Evolutionary conservation across 2,888 invertebrate species (phyloP).

Genomic region (Notodonta dromedarius): DNA sequence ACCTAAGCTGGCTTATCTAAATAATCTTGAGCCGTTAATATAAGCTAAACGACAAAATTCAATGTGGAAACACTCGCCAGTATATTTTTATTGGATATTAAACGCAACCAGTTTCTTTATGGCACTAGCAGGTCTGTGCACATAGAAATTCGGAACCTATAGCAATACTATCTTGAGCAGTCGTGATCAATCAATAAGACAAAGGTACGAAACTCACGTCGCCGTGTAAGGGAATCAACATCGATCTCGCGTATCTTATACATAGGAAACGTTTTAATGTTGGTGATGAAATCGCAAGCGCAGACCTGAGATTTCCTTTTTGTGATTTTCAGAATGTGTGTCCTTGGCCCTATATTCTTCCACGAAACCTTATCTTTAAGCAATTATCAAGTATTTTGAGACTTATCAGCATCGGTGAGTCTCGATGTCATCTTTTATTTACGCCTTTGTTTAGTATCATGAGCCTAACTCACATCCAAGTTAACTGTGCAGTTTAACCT

Average conservation of each 20-base stretch:
- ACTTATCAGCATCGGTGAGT: no score
- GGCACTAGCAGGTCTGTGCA: no score
- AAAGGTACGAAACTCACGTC: slow-evolving; percentile 2
- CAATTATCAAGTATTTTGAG: no score
- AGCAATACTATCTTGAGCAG: background rate
- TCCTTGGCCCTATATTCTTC: no score
- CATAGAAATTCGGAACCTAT: no score
- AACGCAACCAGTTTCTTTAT: background rate
- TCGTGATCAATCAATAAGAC: slow-evolving; percentile 1
- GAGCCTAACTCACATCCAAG: no score
- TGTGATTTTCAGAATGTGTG: no score
- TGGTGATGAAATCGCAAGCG: slow-evolving; percentile 1
- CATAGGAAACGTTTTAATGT: slow-evolving; percentile 1
- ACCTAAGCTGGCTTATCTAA: background rate
- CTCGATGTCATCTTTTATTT: no score
- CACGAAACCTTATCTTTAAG: no score
- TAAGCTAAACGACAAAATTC: background rate
- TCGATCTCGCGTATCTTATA: slow-evolving; percentile 2
- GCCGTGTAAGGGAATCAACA: background rate
- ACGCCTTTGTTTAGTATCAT: no score
- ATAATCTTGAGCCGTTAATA: background rate
- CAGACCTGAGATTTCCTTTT: no score
- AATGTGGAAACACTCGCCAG: background rate
- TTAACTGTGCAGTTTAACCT: no score
- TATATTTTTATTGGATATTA: background rate